Conservation (phyloP, 1,140 invertebrate genomes). For the Drosophila albomicans region DNA sequence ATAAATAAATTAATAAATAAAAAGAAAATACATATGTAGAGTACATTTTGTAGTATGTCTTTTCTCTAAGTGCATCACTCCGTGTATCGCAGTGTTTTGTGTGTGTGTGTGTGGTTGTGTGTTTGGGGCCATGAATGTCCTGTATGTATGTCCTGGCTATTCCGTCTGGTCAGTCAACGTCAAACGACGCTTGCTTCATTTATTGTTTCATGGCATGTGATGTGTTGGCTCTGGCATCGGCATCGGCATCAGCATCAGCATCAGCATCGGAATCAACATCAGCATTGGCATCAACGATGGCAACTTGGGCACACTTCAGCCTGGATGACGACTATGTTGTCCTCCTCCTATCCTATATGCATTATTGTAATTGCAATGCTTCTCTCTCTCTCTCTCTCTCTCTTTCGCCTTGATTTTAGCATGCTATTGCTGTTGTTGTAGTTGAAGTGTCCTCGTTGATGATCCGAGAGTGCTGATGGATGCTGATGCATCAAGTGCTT, state of each 20-base stretch:
- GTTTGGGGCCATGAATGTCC: background rate
- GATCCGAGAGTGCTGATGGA: constrained; percentile 48
- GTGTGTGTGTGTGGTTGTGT: background rate
- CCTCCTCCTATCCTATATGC: constrained; percentile 15
- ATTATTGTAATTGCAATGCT: constrained; percentile 58
- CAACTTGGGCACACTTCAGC: constrained; percentile 37
- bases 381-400: background rate
- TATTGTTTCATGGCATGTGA: constrained; percentile 47
- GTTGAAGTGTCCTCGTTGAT: constrained; percentile 42
- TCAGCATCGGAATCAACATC: too few species aligned
- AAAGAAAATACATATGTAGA: too few species aligned
- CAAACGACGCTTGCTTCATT: constrained; percentile 37
- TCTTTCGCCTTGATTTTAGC: constrained; percentile 22
- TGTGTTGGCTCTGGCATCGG: constrained; percentile 22
- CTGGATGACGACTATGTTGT: constrained; percentile 42
- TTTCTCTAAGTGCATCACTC: too few species aligned
- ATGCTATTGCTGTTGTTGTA: constrained; percentile 7
- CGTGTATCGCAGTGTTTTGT: background rate
- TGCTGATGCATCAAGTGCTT: constrained; percentile 50
- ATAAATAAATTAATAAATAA: too few species aligned
- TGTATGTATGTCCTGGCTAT: constrained; percentile 6
- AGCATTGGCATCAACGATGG: background rate
- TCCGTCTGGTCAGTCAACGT: constrained; percentile 22
- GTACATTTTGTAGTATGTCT: too few species aligned
- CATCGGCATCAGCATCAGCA: too few species aligned